Conservation (phyloP, 2,797 vertebrate genomes). For the Pseudochaenichthys georgianus region DNA sequence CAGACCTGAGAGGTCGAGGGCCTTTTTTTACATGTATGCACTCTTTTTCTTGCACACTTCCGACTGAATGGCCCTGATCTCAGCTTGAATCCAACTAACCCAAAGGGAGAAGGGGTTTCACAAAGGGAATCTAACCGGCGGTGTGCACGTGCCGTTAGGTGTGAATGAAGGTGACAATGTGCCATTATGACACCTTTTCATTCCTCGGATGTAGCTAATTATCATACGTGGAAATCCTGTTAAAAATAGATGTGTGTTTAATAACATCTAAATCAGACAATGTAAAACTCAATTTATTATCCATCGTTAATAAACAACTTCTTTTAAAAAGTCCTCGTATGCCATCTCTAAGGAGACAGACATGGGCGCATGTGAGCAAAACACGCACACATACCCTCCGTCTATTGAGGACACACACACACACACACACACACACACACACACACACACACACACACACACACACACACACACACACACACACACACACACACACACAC, state of each 20-base stretch:
- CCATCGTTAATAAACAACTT: slow-evolving; percentile 23
- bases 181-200: background rate
- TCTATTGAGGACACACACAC: slow-evolving; percentile 7
- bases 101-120: background rate
- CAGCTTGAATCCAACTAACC: slow-evolving; percentile 20
- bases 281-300: slow-evolving; percentile 1
- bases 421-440: background rate
- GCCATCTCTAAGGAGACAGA: slow-evolving; percentile 10
- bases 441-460: slow-evolving; percentile 12
- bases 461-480: slow-evolving; percentile 20
- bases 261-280: slow-evolving; percentile 9
- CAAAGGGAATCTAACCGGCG: slow-evolving; percentile 23
- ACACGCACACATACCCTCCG: slow-evolving; percentile 7
- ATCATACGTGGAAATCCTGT: slow-evolving; percentile 11
- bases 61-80: slow-evolving; percentile 23
- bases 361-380: slow-evolving; percentile 10
- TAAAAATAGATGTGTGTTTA: slow-evolving; percentile 7
- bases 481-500: slow-evolving; percentile 14
- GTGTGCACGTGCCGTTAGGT: slow-evolving; percentile 17
- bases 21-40: background rate
- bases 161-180: slow-evolving; percentile 29
- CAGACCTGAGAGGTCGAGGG: slow-evolving; percentile 11
- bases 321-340: slow-evolving; percentile 11
- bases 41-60: background rate
- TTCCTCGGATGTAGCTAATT: slow-evolving; percentile 17